These are phyloP conservation scores for Panzeria rudis DNA, from an alignment of 2,888 invertebrate genomes.

Conservation along the genomic window DNA sequence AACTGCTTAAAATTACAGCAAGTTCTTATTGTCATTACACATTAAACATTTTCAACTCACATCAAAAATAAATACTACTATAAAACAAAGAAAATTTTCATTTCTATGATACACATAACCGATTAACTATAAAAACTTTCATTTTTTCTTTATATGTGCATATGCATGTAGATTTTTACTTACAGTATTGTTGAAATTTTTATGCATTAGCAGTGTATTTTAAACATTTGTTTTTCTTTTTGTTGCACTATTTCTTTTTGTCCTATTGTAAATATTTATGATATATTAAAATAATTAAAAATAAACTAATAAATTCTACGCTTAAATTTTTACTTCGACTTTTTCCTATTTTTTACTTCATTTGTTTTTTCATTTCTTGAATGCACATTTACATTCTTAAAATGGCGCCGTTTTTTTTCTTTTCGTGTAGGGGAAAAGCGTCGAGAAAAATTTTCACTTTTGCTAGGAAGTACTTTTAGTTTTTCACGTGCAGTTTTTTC, in stretches of 20 bases:
- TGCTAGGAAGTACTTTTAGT: constrained; percentile 63
- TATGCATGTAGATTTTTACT: constrained; percentile 47
- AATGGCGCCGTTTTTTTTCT: constrained; percentile 83
- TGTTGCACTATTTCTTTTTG: constrained; percentile 28
- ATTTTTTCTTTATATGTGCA: constrained; percentile 52
- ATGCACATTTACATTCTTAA: constrained; percentile 80
- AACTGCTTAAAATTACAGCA: not conserved
- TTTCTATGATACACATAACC: constrained; percentile 25
- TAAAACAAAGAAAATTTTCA: constrained; percentile 55
- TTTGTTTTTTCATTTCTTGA: constrained; percentile 72
- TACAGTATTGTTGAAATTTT: constrained; percentile 61
- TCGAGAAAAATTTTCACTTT: constrained; percentile 76
- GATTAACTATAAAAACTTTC: constrained; percentile 52
- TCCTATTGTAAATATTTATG: constrained; percentile 13
- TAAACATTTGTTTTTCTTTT: constrained; percentile 50
- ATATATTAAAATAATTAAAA: constrained; percentile 48
- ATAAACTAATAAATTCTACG: constrained; percentile 61
- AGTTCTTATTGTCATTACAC: not conserved
- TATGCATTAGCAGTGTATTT: constrained; percentile 53
- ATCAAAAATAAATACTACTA: constrained; percentile 20
- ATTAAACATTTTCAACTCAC: not conserved
- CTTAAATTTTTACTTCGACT: constrained; percentile 50
- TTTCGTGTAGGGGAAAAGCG: constrained; percentile 71
- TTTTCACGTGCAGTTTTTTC: constrained; percentile 55
- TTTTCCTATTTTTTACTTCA: constrained; percentile 49